Conservation (phyloP, 2,113 vertebrate genomes). For the Ranitomeya variabilis region DNA sequence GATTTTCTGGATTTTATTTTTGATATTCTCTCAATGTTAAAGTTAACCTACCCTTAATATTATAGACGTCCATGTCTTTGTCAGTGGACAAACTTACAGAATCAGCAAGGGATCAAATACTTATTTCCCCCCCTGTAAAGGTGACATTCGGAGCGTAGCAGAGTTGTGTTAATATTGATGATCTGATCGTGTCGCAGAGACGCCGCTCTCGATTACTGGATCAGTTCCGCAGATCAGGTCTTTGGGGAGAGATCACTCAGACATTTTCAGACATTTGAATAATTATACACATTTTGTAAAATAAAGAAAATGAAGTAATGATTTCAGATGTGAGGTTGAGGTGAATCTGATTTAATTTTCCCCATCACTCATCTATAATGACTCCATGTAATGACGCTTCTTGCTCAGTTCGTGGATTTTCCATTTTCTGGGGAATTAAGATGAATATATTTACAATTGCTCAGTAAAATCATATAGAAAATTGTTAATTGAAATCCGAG, state of each 20-base stretch:
- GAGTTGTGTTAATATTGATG: neutral
- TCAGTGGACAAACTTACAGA: too few species aligned
- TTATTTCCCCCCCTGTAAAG: too few species aligned
- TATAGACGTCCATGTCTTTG: too few species aligned
- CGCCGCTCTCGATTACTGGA: neutral
- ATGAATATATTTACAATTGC: neutral
- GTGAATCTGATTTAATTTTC: slow-evolving; percentile 16
- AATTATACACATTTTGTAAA: neutral
- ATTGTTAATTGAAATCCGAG: too few species aligned
- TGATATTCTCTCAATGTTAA: too few species aligned
- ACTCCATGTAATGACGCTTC: neutral
- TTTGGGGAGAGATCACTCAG: neutral
- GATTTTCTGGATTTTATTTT: too few species aligned
- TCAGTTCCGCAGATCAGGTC: neutral
- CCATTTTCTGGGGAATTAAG: neutral
- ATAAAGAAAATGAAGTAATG: neutral
- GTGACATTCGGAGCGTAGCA: too few species aligned
- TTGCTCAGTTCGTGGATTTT: neutral
- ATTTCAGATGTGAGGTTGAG: neutral
- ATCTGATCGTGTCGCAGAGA: neutral
- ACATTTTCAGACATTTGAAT: slow-evolving; percentile 40
- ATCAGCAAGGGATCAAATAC: too few species aligned
- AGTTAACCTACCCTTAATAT: too few species aligned
- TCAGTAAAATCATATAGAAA: neutral
- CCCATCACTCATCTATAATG: neutral